Conservation (phyloP, 2,113 vertebrate species). For the Bubo scandiacus region DNA sequence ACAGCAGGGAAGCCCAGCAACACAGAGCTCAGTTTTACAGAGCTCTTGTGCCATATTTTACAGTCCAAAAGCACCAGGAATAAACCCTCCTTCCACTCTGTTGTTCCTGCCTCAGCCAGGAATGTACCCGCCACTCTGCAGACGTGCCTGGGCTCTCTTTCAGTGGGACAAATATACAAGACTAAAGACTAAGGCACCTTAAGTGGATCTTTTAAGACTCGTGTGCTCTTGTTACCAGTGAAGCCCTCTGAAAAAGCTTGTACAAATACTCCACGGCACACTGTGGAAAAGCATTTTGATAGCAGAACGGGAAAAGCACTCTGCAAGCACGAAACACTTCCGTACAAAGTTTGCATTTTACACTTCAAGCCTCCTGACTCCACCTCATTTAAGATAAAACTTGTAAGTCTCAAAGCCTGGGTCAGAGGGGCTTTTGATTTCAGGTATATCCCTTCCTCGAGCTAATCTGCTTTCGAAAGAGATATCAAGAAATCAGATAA, state of each 20-base stretch:
- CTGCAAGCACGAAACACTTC: rapidly evolving
- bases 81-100: neutral
- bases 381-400: neutral
- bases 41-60: rapidly evolving
- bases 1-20: neutral
- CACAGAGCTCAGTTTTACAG: neutral
- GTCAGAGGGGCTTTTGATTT: neutral
- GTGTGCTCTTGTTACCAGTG: rapidly evolving
- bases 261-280: neutral
- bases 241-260: neutral
- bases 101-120: neutral
- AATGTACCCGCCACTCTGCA: neutral
- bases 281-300: rapidly evolving
- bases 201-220: neutral
- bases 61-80: neutral
- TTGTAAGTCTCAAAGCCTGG: neutral
- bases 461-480: neutral
- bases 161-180: rapidly evolving
- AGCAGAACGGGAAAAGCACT: neutral
- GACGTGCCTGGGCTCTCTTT: neutral
- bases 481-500: neutral
- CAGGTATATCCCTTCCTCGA: neutral
- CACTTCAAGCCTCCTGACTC: neutral
- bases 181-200: neutral
- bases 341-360: rapidly evolving